Base-by-base conservation (phyloP, 2,113 vertebrate species). In the Euleptes europaea region DNA sequence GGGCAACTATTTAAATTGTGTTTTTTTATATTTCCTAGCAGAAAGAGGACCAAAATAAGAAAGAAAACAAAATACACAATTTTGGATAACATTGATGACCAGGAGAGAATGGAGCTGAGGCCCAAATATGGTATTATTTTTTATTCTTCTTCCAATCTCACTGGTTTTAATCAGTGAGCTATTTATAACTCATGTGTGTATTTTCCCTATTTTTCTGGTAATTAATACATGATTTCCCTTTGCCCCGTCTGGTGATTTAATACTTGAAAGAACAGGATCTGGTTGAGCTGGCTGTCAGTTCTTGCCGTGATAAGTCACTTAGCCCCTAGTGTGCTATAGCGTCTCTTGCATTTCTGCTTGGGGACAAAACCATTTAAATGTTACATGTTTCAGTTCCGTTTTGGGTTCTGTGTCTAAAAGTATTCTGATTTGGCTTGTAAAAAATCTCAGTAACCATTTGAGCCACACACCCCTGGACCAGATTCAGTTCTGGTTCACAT, bases 51-150 rank as follows among this genome's bases (percentile, higher is more conserved):
- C 5, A 97, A 97, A 93, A 97, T 96, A 88, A 96, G 97, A 92
- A 98, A 96, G 93, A 98, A 97, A 96, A 98, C 97, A 69, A 98
- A 97, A 83, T 99, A 98, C 51, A 98, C 97, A 49, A 97, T 98
- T 80, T 93, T 98, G 84, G 97, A 98, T 94, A 97, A 98, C 89
- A 97, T 98, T 96, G 98, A 99, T 26, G 98, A 98, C 3, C 98
- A 98, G 91, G 98, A 99, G 94, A 95, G 96, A 90, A 95, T 98
- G 97, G 98, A 98, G 92, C 95, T 98, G 83, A 90, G 95, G 63
- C 97, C 98, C 60, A 98, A 97, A 92, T 98, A 97, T 6, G 97
- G 98, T 98, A 92, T 91, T 91, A 92, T 47, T 0, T 54, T 2
- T 78, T n/a, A 31, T 69, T 40, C 51, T 28, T 15, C 12, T 80